These are phyloP conservation scores for Podocnemis expansa DNA, from an alignment of 2,113 vertebrate species.

Conservation along the genomic window DNA sequence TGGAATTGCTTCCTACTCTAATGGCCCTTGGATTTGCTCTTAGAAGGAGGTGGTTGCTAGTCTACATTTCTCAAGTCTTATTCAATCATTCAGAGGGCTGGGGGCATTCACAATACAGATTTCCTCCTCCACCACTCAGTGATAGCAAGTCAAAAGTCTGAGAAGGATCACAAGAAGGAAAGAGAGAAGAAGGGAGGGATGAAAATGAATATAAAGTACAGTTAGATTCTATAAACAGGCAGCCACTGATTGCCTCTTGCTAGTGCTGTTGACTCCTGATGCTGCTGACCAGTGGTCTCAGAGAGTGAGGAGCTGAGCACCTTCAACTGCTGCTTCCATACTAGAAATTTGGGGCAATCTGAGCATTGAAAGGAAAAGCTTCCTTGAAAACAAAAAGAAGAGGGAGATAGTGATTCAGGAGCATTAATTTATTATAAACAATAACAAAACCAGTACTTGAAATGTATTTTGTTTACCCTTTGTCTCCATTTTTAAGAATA, in stretches of 20 bases:
- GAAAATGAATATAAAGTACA: background rate
- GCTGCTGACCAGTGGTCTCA: fast-evolving
- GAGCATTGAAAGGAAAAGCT: background rate
- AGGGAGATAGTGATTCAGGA: background rate
- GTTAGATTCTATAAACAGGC: background rate
- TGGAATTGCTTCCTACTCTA: background rate
- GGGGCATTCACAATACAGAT: background rate
- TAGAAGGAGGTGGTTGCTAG: background rate
- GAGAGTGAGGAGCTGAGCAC: background rate
- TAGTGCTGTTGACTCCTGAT: background rate
- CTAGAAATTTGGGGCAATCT: background rate
- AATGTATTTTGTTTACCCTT: background rate
- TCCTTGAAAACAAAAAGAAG: background rate
- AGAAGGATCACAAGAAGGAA: background rate
- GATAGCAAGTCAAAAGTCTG: background rate
- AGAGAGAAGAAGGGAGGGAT: background rate
- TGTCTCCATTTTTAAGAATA: background rate
- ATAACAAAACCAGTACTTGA: background rate
- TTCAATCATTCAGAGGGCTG: background rate
- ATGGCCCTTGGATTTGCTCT: background rate
- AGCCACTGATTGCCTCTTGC: background rate
- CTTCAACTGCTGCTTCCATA: background rate
- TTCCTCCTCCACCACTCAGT: background rate
- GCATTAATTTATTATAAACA: background rate
- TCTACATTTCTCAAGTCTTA: background rate